Evolutionary conservation across 2,113 vertebrate genomes (phyloP).

Genomic region (Carlito syrichta): DNA sequence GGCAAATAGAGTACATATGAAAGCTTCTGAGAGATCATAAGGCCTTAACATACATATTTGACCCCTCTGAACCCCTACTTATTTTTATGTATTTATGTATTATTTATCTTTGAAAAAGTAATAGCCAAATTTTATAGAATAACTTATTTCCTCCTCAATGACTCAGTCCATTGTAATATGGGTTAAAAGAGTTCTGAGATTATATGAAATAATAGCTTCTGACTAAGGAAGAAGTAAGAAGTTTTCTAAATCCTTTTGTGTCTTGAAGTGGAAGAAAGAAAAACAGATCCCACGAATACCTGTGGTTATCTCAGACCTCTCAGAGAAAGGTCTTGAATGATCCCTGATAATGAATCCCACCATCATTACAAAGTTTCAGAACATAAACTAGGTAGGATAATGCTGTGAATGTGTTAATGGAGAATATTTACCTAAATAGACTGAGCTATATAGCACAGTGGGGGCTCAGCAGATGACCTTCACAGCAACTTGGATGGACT

Average conservation of each 20-base stretch:
- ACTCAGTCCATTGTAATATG: not conserved
- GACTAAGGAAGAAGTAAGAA: not conserved
- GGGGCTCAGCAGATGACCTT: conserved; percentile 43
- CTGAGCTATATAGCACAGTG: not conserved
- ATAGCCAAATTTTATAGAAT: not conserved
- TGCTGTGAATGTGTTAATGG: conserved; percentile 24
- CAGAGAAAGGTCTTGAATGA: not conserved
- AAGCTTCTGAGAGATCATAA: not conserved
- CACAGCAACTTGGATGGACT: no score
- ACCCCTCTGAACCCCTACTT: not conserved
- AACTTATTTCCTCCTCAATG: not conserved
- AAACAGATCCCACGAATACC: not conserved
- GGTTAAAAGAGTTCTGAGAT: not conserved
- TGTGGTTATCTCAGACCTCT: not conserved
- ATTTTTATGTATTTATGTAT: not conserved
- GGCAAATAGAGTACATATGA: no score
- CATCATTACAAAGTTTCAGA: conserved; percentile 2
- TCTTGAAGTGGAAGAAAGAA: conserved; percentile 9
- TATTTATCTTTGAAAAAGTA: conserved; percentile 5
- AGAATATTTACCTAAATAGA: conserved; percentile 40
- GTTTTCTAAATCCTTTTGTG: not conserved
- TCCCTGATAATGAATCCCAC: no score
- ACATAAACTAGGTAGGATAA: not conserved
- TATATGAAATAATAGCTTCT: not conserved
- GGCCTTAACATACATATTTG: not conserved